Evolutionary conservation across 2,113 vertebrate species (phyloP).

Genomic region (Melanotaenia duboulayi): DNA sequence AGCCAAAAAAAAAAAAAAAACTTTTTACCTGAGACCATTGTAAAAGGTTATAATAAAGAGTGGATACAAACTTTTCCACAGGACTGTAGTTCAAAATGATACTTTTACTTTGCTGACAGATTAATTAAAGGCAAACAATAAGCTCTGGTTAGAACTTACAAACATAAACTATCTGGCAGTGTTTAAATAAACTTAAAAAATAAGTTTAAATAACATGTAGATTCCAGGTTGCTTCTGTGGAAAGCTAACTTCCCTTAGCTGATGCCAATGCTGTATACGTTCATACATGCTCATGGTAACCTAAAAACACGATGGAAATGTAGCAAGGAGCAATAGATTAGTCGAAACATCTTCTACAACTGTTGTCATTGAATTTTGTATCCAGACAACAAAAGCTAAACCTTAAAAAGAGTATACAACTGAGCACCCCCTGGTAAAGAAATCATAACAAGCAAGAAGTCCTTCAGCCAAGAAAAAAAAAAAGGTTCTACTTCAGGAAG

Average conservation of each 20-base stretch:
- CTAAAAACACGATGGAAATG: not conserved
- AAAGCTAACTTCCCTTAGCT: no score
- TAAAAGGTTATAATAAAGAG: not conserved
- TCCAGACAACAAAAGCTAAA: not conserved
- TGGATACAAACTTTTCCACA: not conserved
- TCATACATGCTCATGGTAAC: no score
- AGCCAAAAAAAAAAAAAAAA: no score
- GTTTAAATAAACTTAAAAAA: not conserved
- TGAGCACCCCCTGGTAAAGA: not conserved
- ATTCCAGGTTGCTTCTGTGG: not conserved
- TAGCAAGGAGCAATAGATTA: not conserved
- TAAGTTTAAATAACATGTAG: not conserved
- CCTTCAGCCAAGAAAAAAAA: conserved; percentile 1
- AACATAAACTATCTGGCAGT: not conserved
- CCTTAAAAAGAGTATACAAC: no score
- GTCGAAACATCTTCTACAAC: not conserved
- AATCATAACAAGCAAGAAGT: not conserved
- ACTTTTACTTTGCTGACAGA: not conserved
- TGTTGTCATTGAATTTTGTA: no score
- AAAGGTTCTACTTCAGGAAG: not conserved
- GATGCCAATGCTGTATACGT: no score
- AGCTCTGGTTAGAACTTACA: not conserved
- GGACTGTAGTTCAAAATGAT: not conserved
- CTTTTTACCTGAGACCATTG: no score
- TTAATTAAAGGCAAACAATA: not conserved